Evolutionary conservation across 1,140 invertebrate genomes (phyloP).

Genomic region (Adoxophyes honmai): DNA sequence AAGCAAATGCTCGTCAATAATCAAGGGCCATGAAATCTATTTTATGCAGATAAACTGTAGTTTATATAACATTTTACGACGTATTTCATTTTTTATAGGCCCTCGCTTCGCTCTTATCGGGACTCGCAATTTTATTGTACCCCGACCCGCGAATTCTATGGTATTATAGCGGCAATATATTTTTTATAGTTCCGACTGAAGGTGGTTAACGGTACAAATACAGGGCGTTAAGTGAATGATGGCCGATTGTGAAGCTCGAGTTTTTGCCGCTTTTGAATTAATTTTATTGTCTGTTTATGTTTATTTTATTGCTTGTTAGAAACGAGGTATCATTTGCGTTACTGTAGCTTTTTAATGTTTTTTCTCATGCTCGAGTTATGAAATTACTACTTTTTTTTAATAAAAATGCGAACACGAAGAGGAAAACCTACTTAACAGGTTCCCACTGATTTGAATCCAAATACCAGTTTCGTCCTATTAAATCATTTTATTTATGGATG

Average conservation of each 20-base stretch:
- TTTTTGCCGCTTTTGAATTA: conserved; percentile 1
- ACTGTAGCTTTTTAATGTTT: no score
- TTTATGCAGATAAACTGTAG: conserved; percentile 14
- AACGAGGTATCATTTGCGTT: no score
- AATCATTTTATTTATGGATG: no score
- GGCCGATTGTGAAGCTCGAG: background rate
- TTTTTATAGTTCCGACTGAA: conserved; percentile 12
- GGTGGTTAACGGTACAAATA: conserved; percentile 11
- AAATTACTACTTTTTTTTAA: no score
- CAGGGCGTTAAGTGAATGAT: conserved; percentile 12
- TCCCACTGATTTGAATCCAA: no score
- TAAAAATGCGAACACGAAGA: no score
- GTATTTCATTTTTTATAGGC: conserved; percentile 15
- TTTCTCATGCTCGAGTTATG: no score
- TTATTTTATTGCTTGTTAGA: background rate
- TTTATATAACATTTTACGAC: conserved; percentile 14
- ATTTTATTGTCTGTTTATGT: conserved; percentile 12
- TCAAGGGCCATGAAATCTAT: conserved; percentile 2
- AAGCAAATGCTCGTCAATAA: background rate
- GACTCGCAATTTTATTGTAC: conserved; percentile 10
- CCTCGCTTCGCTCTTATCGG: background rate
- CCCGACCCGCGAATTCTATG: conserved; percentile 5
- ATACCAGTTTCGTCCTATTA: no score
- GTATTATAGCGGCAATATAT: conserved; percentile 11
- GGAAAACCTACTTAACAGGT: no score